Base-by-base conservation (phyloP, 2,888 invertebrate species). In the Eugnorisma glareosa region DNA sequence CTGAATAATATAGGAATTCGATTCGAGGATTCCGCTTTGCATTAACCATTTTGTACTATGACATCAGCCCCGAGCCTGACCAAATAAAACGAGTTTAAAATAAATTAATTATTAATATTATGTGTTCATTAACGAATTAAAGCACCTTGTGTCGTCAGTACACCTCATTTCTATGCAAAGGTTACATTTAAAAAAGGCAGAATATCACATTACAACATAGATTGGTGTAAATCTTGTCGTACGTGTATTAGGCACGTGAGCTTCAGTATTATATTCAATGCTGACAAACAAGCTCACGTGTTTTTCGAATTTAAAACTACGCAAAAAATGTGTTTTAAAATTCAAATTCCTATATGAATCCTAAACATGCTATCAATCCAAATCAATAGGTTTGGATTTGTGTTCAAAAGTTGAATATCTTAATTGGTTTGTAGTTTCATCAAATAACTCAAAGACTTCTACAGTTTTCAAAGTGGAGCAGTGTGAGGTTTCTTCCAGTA, bases 41-140 rank as follows among this genome's bases (percentile, higher is more conserved):
- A 82, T 68, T 21, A 71, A 24, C 57, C 35, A 35, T 77, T 77
- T 71, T 57, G 57, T 67, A 77, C 70, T 82, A 81, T 77, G 81
- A 82, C 82, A 77, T 81, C 82, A 81, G 54, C 40, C 24, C 18
- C 28, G 11, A 64, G 28, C 43, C 31, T 54, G 31, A 43, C 45
- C 7, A 63, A 69, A 69, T 57, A 78, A 78, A 82, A 82, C 81
- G 35, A 70, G 73, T 82, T 82, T 69, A 18, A 77, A 77, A 78
- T 69, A 31, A 61, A 69, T 78, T 73, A 2, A 48, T 31, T 72
- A 54, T 69, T 81, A 61, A 51, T n/a, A n/a, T n/a, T n/a, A 15
- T 73, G 45, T 45, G 8, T 69, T 68, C 35, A 70, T 70, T 67
- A 61, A 57, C 21, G 31, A 48, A 78, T 67, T 59, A 73, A 67